Evolutionary conservation across 1,140 invertebrate species (phyloP).

Genomic region (Saxidomus purpurata): DNA sequence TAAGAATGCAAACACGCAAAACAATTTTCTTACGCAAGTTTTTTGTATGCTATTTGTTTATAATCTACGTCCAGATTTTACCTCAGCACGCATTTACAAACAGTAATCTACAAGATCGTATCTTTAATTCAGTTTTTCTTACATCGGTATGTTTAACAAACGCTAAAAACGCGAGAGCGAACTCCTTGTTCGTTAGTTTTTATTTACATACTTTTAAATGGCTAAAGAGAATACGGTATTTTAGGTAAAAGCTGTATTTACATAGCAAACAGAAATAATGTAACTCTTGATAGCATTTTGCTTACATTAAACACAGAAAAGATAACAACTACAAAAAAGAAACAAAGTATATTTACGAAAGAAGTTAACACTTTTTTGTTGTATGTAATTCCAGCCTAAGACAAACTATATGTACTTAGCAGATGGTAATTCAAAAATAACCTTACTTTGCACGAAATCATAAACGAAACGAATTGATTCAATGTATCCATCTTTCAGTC

Average conservation of each 20-base stretch:
- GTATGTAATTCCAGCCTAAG: neutral
- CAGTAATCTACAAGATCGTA: neutral
- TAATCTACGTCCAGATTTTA: neutral
- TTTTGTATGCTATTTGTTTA: conserved; percentile 1
- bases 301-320: conserved; percentile 24
- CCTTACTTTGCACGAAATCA: no score
- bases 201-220: conserved; percentile 46
- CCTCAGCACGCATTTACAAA: neutral
- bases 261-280: conserved; percentile 23
- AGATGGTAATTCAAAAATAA: no score
- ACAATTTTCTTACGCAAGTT: neutral
- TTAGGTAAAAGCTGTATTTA: conserved; percentile 19
- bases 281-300: conserved; percentile 15
- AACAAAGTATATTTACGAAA: conserved; percentile 18
- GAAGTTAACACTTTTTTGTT: neutral
- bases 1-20: neutral
- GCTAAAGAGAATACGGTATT: conserved; percentile 22
- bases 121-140: neutral
- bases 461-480: no score
- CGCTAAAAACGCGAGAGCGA: neutral
- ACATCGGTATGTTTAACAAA: neutral
- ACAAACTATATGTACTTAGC: neutral
- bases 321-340: conserved; percentile 16
- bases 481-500: no score
- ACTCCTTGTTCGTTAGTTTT: conserved; percentile 16